These are phyloP conservation scores for Enteromius anoplus DNA, from an alignment of 2,797 vertebrate species.

Conservation along the genomic window DNA sequence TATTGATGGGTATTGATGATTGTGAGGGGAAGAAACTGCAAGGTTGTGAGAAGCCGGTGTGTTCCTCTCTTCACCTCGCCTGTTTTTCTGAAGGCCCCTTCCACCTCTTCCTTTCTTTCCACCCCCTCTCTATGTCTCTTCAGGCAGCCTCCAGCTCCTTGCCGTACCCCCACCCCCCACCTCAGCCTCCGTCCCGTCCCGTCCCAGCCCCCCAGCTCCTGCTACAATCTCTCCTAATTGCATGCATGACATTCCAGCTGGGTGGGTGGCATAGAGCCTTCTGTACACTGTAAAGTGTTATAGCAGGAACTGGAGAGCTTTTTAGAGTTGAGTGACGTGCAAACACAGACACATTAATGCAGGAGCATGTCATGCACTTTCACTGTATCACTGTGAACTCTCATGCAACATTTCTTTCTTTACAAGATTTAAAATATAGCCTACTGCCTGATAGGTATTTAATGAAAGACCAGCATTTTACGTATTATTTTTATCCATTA, in stretches of 20 bases:
- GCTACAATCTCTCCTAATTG: slow-evolving; percentile 77
- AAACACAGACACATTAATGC: slow-evolving; percentile 62
- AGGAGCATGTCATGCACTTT: slow-evolving; percentile 16
- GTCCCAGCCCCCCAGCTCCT: slow-evolving; percentile 50
- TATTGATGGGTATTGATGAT: slow-evolving; percentile 83
- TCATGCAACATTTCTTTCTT: not conserved
- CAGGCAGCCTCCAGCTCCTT: slow-evolving; percentile 42
- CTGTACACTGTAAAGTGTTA: slow-evolving; percentile 67
- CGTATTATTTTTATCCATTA: not conserved
- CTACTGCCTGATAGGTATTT: not conserved
- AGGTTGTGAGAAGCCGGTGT: slow-evolving; percentile 67
- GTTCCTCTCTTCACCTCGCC: slow-evolving; percentile 41
- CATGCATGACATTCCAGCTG: slow-evolving; percentile 83
- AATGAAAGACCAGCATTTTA: not conserved
- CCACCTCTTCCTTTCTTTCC: slow-evolving; percentile 52
- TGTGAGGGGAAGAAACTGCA: slow-evolving; percentile 72
- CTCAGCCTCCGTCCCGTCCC: slow-evolving; percentile 40
- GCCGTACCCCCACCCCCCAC: slow-evolving; percentile 36
- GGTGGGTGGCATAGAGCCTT: slow-evolving; percentile 82
- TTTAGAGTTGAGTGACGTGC: slow-evolving; percentile 62
- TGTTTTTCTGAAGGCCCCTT: slow-evolving; percentile 26
- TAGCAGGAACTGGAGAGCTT: slow-evolving; percentile 47
- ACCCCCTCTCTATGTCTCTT: slow-evolving; percentile 52
- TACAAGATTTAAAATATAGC: not conserved
- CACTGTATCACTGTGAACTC: not conserved